These are phyloP conservation scores for Montipora capitata DNA, from an alignment of 92 coral and sea anemone genomes.

Conservation along the genomic window DNA sequence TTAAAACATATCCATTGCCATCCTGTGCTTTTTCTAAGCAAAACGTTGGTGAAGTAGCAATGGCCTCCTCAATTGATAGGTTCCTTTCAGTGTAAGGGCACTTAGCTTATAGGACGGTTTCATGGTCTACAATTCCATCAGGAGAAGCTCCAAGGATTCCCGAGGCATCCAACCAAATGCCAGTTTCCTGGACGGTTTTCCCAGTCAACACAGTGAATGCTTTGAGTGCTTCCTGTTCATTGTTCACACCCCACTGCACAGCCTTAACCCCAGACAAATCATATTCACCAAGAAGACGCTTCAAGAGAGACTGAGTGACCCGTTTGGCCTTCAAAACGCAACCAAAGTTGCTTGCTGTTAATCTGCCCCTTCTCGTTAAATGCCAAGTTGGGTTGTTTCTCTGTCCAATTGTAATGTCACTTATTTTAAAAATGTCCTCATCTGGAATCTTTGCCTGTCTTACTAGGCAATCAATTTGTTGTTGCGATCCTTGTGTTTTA, in stretches of 20 bases:
- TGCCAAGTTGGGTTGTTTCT: no score
- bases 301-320: slow-evolving; percentile 44
- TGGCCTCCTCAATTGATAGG: no score
- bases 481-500: slow-evolving; percentile 5
- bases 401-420: no score
- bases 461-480: slow-evolving; percentile 11
- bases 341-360: slow-evolving; percentile 61
- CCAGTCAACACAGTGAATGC: slow-evolving; percentile 34
- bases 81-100: no score
- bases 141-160: slow-evolving; percentile 71
- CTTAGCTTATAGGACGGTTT: no score
- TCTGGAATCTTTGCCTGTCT: neutral
- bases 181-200: slow-evolving; percentile 28
- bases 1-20: no score
- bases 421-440: neutral
- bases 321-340: slow-evolving; percentile 41
- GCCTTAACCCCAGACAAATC: slow-evolving; percentile 50
- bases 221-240: slow-evolving; percentile 50
- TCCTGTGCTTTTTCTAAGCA: no score
- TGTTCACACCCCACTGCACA: slow-evolving; percentile 38
- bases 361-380: slow-evolving; percentile 35
- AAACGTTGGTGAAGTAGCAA: no score
- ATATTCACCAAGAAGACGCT: slow-evolving; percentile 37
- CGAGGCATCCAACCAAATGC: slow-evolving; percentile 46
- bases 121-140: slow-evolving; percentile 47